Percentiles rank a stretch among this genome's conserved stretches.
These are phyloP conservation scores for Tylochromis polylepis DNA, from an alignment of 2,113 vertebrate species.

Conservation along the genomic window DNA sequence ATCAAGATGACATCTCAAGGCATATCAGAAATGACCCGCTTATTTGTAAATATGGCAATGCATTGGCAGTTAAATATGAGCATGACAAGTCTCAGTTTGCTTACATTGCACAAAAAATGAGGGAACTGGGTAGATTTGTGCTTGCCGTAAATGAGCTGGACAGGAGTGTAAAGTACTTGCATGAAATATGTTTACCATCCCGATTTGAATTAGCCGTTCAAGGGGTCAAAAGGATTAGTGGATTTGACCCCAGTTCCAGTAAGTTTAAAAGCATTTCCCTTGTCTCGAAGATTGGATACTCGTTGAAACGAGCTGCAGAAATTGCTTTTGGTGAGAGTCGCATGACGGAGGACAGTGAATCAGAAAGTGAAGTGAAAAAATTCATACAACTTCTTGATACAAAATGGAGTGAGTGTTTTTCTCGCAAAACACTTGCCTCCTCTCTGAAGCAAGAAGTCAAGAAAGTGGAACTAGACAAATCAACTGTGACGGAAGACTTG, in stretches of 20 bases:
- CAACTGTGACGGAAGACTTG: conserved; percentile 60
- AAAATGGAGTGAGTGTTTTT: conserved; percentile 62
- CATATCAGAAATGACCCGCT: conserved; percentile 62
- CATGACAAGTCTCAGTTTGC: conserved; percentile 68
- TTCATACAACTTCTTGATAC: conserved; percentile 68
- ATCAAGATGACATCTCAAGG: conserved; percentile 63
- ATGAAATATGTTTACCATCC: conserved; percentile 62
- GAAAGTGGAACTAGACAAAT: conserved; percentile 50
- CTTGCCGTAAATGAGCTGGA: conserved; percentile 62
- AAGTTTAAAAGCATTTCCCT: conserved; percentile 62
- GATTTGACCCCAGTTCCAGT: conserved; percentile 56
- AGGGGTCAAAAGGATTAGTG: conserved; percentile 63
- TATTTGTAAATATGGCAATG: conserved; percentile 68
- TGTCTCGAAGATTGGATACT: conserved; percentile 62
- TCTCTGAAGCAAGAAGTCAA: conserved; percentile 40
- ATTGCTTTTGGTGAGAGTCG: conserved; percentile 68
- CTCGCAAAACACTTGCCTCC: conserved; percentile 33
- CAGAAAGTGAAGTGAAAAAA: conserved; percentile 48
- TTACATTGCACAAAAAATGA: conserved; percentile 68
- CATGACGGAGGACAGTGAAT: conserved; percentile 62
- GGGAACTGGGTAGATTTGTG: conserved; percentile 65
- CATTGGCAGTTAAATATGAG: conserved; percentile 53
- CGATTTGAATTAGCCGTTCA: conserved; percentile 63
- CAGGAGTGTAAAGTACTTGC: conserved; percentile 54
- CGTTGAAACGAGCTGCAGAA: conserved; percentile 67